Conservation (phyloP, 2,797 vertebrate genomes). For the Molothrus aeneus region DNA sequence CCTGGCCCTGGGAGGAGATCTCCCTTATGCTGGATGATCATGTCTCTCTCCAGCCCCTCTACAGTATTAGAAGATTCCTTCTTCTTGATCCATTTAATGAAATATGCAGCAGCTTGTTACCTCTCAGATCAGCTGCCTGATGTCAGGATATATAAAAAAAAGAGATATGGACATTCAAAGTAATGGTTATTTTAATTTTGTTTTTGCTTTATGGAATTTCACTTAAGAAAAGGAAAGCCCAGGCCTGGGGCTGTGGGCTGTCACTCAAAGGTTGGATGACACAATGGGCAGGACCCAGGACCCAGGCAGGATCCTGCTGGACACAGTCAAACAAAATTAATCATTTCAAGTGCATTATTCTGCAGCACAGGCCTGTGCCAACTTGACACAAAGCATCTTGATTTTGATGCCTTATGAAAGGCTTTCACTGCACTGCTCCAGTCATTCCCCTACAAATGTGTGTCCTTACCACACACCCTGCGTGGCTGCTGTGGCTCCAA, state of each 20-base stretch:
- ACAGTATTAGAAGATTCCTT: neutral
- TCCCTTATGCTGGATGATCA: neutral
- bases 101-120: neutral
- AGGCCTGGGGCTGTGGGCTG: neutral
- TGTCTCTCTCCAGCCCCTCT: neutral
- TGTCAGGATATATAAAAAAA: neutral
- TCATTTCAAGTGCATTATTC: neutral
- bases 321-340: neutral
- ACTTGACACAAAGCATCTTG: neutral
- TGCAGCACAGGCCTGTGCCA: neutral
- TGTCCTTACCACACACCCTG: neutral
- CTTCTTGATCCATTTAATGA: neutral
- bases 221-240: neutral
- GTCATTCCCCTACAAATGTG: accelerated
- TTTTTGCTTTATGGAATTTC: neutral
- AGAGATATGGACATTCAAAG: neutral
- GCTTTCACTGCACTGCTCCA: neutral
- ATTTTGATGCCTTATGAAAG: neutral
- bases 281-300: neutral
- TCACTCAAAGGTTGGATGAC: neutral
- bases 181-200: neutral
- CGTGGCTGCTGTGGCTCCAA: neutral
- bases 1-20: neutral
- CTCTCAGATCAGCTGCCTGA: neutral
- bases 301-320: neutral